These are phyloP conservation scores for Sebastes wilsoni DNA, from an alignment of 2,797 vertebrate species.

Conservation along the genomic window DNA sequence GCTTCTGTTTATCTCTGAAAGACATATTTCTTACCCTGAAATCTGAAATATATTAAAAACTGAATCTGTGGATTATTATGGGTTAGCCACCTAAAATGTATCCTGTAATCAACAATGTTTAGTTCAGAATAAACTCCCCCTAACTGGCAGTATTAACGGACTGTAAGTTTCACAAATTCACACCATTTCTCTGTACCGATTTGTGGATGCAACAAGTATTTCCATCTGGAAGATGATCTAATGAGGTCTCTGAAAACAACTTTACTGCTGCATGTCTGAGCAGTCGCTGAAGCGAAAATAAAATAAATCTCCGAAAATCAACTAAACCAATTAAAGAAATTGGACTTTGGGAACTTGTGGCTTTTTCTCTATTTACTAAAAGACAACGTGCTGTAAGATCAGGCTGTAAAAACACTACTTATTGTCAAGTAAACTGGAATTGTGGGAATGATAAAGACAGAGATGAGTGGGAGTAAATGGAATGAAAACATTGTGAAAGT, in stretches of 20 bases:
- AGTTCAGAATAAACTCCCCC: background rate
- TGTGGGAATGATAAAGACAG: background rate
- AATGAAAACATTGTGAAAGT: slow-evolving; percentile 22
- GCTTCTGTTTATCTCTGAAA: background rate
- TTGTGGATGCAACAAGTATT: background rate
- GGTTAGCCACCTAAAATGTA: background rate
- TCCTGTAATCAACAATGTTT: background rate
- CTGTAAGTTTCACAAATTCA: background rate
- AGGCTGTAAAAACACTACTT: background rate
- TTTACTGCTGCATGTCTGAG: background rate
- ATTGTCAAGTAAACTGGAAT: background rate
- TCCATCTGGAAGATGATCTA: background rate
- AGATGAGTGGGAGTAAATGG: background rate
- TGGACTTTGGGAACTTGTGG: background rate
- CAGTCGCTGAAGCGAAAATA: background rate
- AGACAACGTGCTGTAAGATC: background rate
- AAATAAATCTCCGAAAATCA: background rate
- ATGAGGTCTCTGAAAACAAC: background rate
- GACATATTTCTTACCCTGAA: background rate
- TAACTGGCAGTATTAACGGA: background rate
- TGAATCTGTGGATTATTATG: background rate
- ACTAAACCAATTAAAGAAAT: background rate
- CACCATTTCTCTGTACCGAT: background rate
- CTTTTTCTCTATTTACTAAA: background rate
- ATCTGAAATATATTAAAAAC: background rate